These are phyloP conservation scores for Megamerina dolium DNA, from an alignment of 2,888 invertebrate species.

Conservation along the genomic window DNA sequence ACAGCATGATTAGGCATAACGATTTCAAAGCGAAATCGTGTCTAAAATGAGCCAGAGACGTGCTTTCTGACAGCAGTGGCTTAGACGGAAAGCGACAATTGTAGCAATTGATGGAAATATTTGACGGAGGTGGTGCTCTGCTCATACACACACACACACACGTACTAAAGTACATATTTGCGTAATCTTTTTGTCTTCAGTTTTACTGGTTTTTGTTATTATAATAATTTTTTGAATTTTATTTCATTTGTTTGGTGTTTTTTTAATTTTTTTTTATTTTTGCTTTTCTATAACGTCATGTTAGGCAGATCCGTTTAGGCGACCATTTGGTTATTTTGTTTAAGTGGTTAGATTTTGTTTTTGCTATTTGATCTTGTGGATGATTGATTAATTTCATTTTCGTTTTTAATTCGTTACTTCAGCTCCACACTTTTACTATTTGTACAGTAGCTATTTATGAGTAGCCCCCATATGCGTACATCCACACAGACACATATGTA, in stretches of 20 bases:
- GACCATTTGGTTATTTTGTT: constrained; percentile 10
- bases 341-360: background rate
- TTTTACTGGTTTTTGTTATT: constrained; percentile 8
- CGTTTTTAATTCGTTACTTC: constrained; percentile 27
- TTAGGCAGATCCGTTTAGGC: constrained; percentile 35
- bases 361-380: constrained; percentile 16
- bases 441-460: constrained; percentile 3
- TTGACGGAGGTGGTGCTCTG: constrained; percentile 34
- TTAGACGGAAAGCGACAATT: constrained; percentile 32
- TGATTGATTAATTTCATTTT: constrained; percentile 46
- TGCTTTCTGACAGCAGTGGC: too few species aligned
- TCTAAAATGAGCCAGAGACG: too few species aligned
- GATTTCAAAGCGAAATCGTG: constrained; percentile 39
- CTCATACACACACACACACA: too few species aligned
- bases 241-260: too few species aligned
- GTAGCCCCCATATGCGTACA: background rate
- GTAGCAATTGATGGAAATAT: constrained; percentile 44
- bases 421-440: constrained; percentile 14
- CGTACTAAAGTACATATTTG: too few species aligned
- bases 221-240: too few species aligned
- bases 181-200: constrained; percentile 34
- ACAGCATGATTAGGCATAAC: constrained; percentile 49
- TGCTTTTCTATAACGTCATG: constrained; percentile 8
- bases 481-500: background rate
- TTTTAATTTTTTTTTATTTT: background rate